These are phyloP conservation scores for Sycobia sp. DNA, from an alignment of 1,140 invertebrate genomes.

Conservation along the genomic window DNA sequence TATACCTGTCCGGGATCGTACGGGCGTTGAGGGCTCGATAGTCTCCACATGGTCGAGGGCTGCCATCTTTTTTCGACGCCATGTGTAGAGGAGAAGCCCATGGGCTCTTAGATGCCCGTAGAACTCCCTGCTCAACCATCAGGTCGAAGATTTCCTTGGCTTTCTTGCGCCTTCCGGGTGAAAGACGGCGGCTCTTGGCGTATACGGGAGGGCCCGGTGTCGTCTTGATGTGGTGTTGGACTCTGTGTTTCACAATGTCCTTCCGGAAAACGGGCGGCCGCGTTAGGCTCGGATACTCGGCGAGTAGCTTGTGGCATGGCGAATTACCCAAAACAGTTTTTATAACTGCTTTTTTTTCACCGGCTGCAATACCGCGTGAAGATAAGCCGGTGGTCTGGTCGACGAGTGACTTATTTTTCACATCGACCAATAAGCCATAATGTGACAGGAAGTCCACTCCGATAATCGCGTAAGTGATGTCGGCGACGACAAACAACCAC, in stretches of 20 bases:
- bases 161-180: background rate
- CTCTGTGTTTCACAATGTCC: background rate
- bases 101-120: conserved; percentile 38
- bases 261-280: background rate
- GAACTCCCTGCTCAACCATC: conserved; percentile 38
- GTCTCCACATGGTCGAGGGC: conserved; percentile 58
- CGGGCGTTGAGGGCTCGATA: conserved; percentile 56
- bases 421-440: too few relatives aligned
- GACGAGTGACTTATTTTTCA: conserved; percentile 43
- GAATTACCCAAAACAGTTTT: background rate
- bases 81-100: conserved; percentile 58
- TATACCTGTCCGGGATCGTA: conserved; percentile 10
- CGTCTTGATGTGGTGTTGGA: background rate
- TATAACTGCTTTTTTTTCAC: background rate
- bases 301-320: background rate
- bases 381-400: conserved; percentile 38
- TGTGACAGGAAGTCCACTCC: conserved; percentile 38
- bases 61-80: conserved; percentile 53
- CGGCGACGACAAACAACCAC: conserved; percentile 54
- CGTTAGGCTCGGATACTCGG: conserved; percentile 2
- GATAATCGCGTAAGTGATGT: conserved; percentile 41
- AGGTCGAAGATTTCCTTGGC: conserved; percentile 5
- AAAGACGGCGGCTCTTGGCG: background rate
- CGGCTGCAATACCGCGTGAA: background rate
- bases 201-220: background rate